Base-by-base conservation (phyloP, 92 coral and sea anemone species). In the Porites cylindrica region DNA sequence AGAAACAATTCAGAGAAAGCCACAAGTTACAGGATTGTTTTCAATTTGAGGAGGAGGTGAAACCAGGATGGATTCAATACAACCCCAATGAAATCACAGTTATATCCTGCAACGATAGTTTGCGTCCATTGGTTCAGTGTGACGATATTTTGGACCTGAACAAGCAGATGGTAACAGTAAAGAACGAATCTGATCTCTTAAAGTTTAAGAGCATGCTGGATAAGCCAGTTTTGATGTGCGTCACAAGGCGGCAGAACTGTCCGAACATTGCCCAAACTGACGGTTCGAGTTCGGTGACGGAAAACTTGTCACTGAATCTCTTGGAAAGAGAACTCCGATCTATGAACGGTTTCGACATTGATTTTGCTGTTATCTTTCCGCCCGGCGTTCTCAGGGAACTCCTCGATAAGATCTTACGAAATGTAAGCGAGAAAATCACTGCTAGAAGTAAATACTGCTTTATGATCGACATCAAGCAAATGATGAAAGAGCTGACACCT, bases 41-140 rank as follows among this genome's bases (percentile, higher is more conserved):
- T 58, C 43, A 3, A 16, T 81, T 81, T 23, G 56, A 68, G 14
- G 19, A 70, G 2, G 66, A 69, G 8, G 76, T 81, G 5, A 68
- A 58, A 20, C 85, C 85, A 4, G 85, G 85, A 13, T 81, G 67
- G 85, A 81, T 54, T 8, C 65, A 81, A 38, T 68, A 68, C 67
- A 38, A 81, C 53, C 68, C 76, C 14, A 8, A 69, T 10, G 69
- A 66, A 21, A 81, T 81, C 53, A 68, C 85, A 17, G 85, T 81
- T 51, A 7, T 81, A n/a, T 20, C 85, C 9, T 52, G 53, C 64
- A 81, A 81, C 26, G 76, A 81, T 20, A 68, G 63, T 3, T 81
- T 81, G 11, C 7, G 29, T 14, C 76, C 85, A 51, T 14, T 68
- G 68, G 77, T 29, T 3, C 11, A 53, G 8, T 21, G 29, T 20